Base-by-base conservation (phyloP, 2,888 invertebrate genomes). In the Taphrorychus bicolor region DNA sequence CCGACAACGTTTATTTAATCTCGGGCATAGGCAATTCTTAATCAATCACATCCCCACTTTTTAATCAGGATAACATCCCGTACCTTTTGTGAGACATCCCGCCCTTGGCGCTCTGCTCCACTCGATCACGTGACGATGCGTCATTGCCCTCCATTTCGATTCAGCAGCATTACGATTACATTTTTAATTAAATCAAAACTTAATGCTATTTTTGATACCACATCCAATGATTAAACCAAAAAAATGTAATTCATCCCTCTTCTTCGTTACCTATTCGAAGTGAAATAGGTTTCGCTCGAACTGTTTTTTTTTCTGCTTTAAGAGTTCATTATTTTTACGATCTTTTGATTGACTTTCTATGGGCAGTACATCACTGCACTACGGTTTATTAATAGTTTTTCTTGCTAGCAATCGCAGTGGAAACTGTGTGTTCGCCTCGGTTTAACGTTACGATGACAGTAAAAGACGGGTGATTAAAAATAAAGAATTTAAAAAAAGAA, bases 81-180 rank as follows among this genome's bases (percentile, higher is more conserved):
- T 66, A 66, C 68, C 68, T 63, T 68, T 68, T 68, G 49, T 68
- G 56, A 32, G 68, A 56, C 54, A 59, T 67, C 58, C 56, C 63
- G 57, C 60, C 59, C 17, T 24, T 40, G 11, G 3, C 22, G 48
- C 23, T 61, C 51, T 51, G 66, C 49, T 60, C 49, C 24, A 40
- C 51, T 58, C 45, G 53, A 22, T 65, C 65, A 65, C 59, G 53
- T 59, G 45, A 24, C 21, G 58, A 19, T 57, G 40, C 40, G 17
- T 66, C 60, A 58, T 67, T 52, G 58, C 62, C 32, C 16, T 42
- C 61, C 61, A 67, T 67, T 24, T 48, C 57, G 56, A 61, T 57
- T 61, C 56, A 51, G 41, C 51, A 53, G 54, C 62, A 49, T 64
- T 59, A n/a, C n/a, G n/a, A n/a, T n/a, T n/a, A n/a, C n/a, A n/a